Percentiles rank a stretch among this genome's conserved stretches.
These are phyloP conservation scores for Gobiocypris rarus DNA, from an alignment of 2,113 vertebrate species.

Conservation along the genomic window DNA sequence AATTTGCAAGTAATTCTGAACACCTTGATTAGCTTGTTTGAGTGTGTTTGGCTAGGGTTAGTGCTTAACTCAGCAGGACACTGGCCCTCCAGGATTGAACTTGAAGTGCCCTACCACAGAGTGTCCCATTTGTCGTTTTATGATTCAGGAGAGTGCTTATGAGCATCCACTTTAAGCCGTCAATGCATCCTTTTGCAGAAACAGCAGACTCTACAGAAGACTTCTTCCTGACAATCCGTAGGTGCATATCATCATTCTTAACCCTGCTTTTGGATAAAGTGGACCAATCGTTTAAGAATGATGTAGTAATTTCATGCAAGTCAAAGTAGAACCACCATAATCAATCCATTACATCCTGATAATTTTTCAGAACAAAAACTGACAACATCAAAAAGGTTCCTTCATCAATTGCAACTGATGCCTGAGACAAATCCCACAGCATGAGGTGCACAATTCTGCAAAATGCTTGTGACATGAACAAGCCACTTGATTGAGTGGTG, in stretches of 20 bases:
- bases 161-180: no score
- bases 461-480: background rate
- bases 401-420: background rate
- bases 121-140: no score
- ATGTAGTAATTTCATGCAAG: no score
- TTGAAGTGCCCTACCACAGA: no score
- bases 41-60: background rate
- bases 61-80: background rate
- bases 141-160: no score
- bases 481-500: background rate
- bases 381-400: background rate
- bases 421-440: background rate
- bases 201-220: no score
- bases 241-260: no score
- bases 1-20: background rate
- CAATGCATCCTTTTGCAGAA: no score
- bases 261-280: background rate
- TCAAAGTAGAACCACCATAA: no score
- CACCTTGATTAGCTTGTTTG: background rate
- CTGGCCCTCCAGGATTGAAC: background rate
- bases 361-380: background rate
- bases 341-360: background rate
- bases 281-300: no score
- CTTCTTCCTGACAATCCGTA: no score
- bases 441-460: background rate